phyloP scores from a whole-genome alignment of 2,888 invertebrate genomes.

The Tipula lateralis region DNA sequence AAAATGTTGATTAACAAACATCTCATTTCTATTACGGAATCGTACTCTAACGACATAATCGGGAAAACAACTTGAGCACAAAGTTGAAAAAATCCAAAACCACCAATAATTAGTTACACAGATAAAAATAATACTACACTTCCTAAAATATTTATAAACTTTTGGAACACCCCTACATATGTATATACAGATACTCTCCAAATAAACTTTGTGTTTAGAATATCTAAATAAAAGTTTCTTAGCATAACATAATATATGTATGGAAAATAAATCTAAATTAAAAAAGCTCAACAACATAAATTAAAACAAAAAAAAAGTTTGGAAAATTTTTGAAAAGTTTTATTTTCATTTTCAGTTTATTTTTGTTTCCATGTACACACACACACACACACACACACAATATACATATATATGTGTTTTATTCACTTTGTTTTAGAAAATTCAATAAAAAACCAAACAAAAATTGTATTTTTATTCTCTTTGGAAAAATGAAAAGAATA shows the following conservation, averaged over 20 bases:
- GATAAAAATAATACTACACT: too few species aligned
- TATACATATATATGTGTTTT: background rate
- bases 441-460: background rate
- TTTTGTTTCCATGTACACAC: too few species aligned
- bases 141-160: too few species aligned
- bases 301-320: background rate
- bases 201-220: background rate
- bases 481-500: slow-evolving; percentile 24
- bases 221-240: background rate
- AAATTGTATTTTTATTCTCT: background rate
- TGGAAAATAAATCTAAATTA: background rate
- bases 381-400: too few species aligned
- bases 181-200: background rate
- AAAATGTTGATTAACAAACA: too few species aligned
- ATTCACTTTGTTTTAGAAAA: slow-evolving; percentile 19
- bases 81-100: too few species aligned
- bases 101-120: too few species aligned
- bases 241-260: background rate
- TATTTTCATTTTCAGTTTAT: background rate
- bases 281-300: slow-evolving; percentile 24
- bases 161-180: background rate
- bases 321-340: background rate
- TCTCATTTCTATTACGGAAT: too few species aligned
- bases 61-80: too few species aligned
- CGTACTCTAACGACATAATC: too few species aligned